A percentile compares a stretch with the other conserved stretches of the same genome.
These are phyloP conservation scores for Anoplius nigerrimus DNA, from an alignment of 2,888 invertebrate genomes.

Conservation along the genomic window DNA sequence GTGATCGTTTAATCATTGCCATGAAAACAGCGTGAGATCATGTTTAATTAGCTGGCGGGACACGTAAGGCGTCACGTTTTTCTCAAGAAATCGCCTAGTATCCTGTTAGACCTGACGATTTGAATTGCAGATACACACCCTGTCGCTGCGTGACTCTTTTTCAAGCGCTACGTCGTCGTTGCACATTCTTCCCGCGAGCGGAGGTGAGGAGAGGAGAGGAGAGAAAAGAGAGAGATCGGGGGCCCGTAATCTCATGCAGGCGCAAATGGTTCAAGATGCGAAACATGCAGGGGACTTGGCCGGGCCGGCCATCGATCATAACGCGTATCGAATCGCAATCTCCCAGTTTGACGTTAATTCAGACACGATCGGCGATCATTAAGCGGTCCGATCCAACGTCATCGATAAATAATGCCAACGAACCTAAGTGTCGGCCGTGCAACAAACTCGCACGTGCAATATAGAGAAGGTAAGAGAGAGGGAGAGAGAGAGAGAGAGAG, in stretches of 20 bases:
- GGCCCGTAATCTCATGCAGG: no score
- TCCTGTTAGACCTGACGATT: constrained; percentile 33
- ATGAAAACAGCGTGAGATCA: constrained; percentile 49
- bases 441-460: no score
- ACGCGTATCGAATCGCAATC: constrained; percentile 29
- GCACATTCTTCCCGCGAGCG: no score
- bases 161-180: constrained; percentile 7
- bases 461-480: no score
- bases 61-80: constrained; percentile 48
- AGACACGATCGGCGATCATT: constrained; percentile 27
- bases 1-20: constrained; percentile 27
- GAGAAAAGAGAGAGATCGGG: no score
- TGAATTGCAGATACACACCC: constrained; percentile 41
- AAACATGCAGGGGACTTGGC: constrained; percentile 9
- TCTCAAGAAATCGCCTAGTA: constrained; percentile 40
- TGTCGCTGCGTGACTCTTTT: constrained; percentile 26
- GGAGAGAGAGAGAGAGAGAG: no score
- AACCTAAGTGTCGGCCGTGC: not conserved
- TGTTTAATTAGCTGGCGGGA: constrained; percentile 40
- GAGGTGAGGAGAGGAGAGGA: constrained; percentile 20
- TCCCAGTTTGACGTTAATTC: not conserved
- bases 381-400: constrained; percentile 21
- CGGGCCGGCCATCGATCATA: constrained; percentile 32
- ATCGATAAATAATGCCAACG: not conserved
- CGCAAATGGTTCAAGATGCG: constrained; percentile 19